Base-by-base conservation (phyloP, 2,113 vertebrate species). In the Zeus faber region DNA sequence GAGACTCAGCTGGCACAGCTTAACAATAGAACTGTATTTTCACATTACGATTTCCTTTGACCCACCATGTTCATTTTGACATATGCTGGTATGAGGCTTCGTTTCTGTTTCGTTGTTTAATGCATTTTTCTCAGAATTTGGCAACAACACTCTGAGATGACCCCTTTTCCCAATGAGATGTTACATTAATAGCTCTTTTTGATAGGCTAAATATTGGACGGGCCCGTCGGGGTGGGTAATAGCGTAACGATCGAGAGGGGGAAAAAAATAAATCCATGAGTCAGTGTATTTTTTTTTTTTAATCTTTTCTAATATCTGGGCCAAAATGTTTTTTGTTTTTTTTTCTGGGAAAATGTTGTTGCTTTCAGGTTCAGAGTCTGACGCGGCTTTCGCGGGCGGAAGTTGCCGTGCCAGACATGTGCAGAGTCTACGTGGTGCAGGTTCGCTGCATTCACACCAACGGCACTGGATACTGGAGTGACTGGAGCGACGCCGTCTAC, bases 391-490 rank as follows among this genome's bases (percentile, higher is more conserved):
- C 43, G 0, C 24, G 39, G 49, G 60, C 48, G 0, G 65, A 83
- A 55, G 65, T 81, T 5, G 6, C 4, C 0, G 87, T 94, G 13
- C 33, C 80, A 1, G 83, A 91, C 2, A 86, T 84, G 0, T 98
- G 96, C 10, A 65, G 70, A 0, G 52, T 84, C 1, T 92, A 93
- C 0, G 49, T 67, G 0, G 91, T 91, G 2, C 90, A 94, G 73
- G 87, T 94, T 0, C 88, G 92, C 47, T 98, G 95, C 75, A 82
- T 62, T 53, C 80, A 83, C 3, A n/a, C 39, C 21, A 76, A 79
- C 0, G 88, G 87, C 0, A 37, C 73, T 0, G 92, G 92, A 0
- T 88, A 90, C 64, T 95, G 94, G 95, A 96, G 97, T 2, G 79
- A 92, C 16, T 99, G 96, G 97, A 97, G 92, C 44, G 26, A 44